Conservation (phyloP, 2,797 vertebrate genomes). For the Acanthornis magna region DNA sequence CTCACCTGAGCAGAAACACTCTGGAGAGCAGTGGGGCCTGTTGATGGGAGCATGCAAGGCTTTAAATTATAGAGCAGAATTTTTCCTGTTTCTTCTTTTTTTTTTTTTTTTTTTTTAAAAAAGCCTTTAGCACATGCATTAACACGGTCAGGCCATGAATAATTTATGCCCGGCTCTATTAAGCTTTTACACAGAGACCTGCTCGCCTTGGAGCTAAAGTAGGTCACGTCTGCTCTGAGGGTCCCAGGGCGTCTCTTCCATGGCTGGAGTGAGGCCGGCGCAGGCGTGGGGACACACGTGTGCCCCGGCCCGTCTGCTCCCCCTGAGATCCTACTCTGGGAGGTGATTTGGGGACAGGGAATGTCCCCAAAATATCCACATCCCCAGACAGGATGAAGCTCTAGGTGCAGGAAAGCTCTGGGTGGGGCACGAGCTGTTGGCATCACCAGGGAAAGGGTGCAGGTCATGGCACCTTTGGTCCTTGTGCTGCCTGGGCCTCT, state of each 20-base stretch:
- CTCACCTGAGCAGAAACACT: conserved; percentile 29
- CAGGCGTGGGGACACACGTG: neutral
- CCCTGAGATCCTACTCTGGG: accelerated
- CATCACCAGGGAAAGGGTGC: neutral
- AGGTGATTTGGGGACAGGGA: neutral
- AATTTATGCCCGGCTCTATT: conserved; percentile 59
- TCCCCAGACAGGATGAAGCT: neutral
- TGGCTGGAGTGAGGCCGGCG: accelerated
- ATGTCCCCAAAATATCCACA: neutral
- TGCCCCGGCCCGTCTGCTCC: neutral
- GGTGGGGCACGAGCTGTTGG: neutral
- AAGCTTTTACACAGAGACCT: neutral
- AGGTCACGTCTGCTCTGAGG: conserved; percentile 43
- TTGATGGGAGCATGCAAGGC: neutral
- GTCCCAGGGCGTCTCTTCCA: neutral
- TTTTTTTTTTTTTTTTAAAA: neutral
- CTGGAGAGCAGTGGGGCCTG: neutral
- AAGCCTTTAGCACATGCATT: conserved; percentile 60
- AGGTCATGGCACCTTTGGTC: neutral
- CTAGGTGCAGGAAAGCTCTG: neutral
- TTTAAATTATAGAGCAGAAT: conserved; percentile 73
- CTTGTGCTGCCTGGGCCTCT: neutral
- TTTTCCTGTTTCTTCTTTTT: neutral
- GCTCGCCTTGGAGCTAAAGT: conserved; percentile 9
- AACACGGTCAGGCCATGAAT: conserved; percentile 66